Conservation (phyloP, 1,140 invertebrate species). For the Cataglyphis hispanica region DNA sequence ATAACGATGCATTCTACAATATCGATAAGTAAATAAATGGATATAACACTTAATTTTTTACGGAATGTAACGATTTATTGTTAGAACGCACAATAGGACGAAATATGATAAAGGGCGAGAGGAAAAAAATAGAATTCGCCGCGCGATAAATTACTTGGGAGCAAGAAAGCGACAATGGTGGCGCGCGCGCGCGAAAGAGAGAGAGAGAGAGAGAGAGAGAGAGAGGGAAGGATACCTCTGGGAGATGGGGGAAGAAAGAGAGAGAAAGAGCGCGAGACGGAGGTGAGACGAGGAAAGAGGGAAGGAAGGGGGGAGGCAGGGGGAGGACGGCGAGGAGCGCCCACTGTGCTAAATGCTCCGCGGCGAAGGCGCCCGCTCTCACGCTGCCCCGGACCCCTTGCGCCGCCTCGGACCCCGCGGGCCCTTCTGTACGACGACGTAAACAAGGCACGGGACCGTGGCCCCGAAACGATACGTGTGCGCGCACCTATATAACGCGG, state of each 20-base stretch:
- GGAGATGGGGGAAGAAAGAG: slow-evolving; percentile 6
- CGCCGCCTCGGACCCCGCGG: slow-evolving; percentile 71
- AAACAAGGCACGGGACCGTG: slow-evolving; percentile 81
- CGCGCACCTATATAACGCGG: slow-evolving; percentile 55
- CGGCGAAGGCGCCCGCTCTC: slow-evolving; percentile 81
- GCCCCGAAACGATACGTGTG: slow-evolving; percentile 65
- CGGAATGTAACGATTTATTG: background rate
- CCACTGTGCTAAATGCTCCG: slow-evolving; percentile 83
- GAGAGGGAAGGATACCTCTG: slow-evolving; percentile 51
- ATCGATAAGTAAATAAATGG: background rate
- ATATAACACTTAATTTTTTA: background rate
- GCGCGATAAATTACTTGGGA: slow-evolving; percentile 39
- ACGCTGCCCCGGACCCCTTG: slow-evolving; percentile 76
- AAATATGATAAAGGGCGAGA: slow-evolving; percentile 13
- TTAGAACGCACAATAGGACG: background rate
- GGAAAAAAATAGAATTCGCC: slow-evolving; percentile 35
- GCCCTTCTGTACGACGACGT: slow-evolving; percentile 79
- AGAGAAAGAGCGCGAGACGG: slow-evolving; percentile 6
- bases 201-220: slow-evolving; percentile 51
- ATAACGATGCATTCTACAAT: background rate
- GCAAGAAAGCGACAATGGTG: slow-evolving; percentile 37
- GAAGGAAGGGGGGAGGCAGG: background rate
- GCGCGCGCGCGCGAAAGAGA: background rate
- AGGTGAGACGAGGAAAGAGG: slow-evolving; percentile 12
- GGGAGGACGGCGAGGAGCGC: slow-evolving; percentile 71